A percentile compares a stretch with the other conserved stretches of the same genome.
phyloP scores from a whole-genome alignment of 2,113 vertebrate species.

The Rhegmatorhina hoffmannsi region DNA sequence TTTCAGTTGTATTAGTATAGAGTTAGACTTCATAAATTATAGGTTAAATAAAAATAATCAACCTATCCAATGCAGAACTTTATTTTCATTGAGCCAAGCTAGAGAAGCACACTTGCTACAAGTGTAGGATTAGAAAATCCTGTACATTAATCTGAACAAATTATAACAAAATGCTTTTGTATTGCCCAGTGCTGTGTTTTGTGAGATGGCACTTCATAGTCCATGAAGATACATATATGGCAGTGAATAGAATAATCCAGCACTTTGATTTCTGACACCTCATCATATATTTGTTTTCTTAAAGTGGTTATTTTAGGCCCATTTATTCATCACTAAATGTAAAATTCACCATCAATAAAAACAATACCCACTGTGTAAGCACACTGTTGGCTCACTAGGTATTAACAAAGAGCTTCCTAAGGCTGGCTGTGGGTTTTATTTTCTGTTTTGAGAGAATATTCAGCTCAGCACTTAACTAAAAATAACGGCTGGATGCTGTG shows the following conservation, averaged over 20 bases:
- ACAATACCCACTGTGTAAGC: not conserved
- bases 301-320: not conserved
- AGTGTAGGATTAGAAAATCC: conserved; percentile 12
- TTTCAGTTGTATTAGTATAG: not conserved
- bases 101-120: conserved; percentile 30
- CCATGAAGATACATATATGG: not conserved
- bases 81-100: not conserved
- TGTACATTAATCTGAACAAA: conserved; percentile 26
- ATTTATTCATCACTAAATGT: not conserved
- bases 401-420: conserved; percentile 18
- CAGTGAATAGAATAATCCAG: not conserved
- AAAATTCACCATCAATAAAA: conserved; percentile 5
- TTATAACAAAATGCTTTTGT: not conserved
- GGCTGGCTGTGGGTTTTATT: not conserved
- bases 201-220: not conserved
- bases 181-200: not conserved
- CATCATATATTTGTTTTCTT: not conserved
- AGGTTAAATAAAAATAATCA: conserved; percentile 37
- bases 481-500: conserved; percentile 31
- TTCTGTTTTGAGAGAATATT: conserved; percentile 33
- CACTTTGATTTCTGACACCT: not conserved
- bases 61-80: not conserved
- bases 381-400: not conserved
- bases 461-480: conserved; percentile 54
- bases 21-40: not conserved